Base-by-base conservation (phyloP, 2,797 vertebrate species). In the Sebastes vulpes region DNA sequence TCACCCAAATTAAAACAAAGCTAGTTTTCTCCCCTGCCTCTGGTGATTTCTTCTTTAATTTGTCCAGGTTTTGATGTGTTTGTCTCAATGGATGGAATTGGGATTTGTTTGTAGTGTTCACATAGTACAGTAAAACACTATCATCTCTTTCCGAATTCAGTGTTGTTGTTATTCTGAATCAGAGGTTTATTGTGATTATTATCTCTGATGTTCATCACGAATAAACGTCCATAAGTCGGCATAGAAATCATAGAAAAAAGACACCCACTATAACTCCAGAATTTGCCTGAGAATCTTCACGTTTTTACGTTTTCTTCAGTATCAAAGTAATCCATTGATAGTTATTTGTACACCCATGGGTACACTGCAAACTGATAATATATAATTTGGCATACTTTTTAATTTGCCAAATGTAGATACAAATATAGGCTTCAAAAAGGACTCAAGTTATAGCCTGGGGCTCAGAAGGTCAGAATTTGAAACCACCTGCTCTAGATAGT, bases 281-380 rank as follows among this genome's bases (percentile, higher is more conserved):
- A 42, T 42, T 42, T 16, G 38, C 0, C 38, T 1, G 38, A 42
- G 35, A 38, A 38, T 38, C 12, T 38, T 38, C 1, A 14, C 0
- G 14, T 42, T 42, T 42, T 42, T 42, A 42, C 0, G 14, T 42
- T 42, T 42, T 42, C 38, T 42, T 46, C 42, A 2, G 42, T 16
- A 46, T 46, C 42, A 46, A 18, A 46, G 16, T 16, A 46, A 46
- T 46, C 1, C 1, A 42, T 0, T 18, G 38, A 16, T 0, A 42
- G 3, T 42, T 7, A 16, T 42, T 5, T 42, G 14, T 42, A 42
- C 38, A 42, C 14, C 38, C 14, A 42, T 42, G 38, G 38, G 1
- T 42, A 16, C 38, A 18, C 38, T 42, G 38, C 14, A 42, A 42
- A 42, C 14, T 0, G 38, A 16, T 38, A 23, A 7, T 3, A 23